Base-by-base conservation (phyloP, 2,113 vertebrate genomes). In the Muntiacus reevesi region DNA sequence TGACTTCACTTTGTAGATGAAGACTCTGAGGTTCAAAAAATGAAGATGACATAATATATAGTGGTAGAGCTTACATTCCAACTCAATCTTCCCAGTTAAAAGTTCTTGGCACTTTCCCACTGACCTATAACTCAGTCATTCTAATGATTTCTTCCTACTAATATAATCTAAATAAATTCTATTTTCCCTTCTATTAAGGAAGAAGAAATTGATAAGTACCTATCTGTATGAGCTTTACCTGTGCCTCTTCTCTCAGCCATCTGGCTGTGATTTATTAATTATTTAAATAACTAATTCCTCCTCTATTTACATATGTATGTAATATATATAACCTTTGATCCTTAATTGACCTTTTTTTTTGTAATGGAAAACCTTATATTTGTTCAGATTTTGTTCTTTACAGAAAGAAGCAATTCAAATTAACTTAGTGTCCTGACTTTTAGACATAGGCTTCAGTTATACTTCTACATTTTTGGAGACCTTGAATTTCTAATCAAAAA, bases 181-280 rank as follows among this genome's bases (percentile, higher is more conserved):
- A 8, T 64, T 54, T 93, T 93, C 36, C 28, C 12, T 97, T 97
- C 87, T 92, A 54, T 87, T 89, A 81, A 87, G 74, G 40, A 89
- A 47, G 54, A 91, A 92, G 79, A 28, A 64, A 71, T 74, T 45
- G 74, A 13, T 50, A 93, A 79, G 10, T 62, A 27, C 27, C 40
- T 78, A 16, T 83, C 64, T 91, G 40, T 84, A n/a, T 67, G 60
- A 83, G 36, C 19, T 96, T 92, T 94, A 28, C 12, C 45, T 55
- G 50, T 59, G 36, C 14, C 45, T 60, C n/a, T 64, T 19, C 33
- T 40, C 16, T 91, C 25, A 30, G n/a, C 28, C n/a, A 85, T 81
- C 33, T 88, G 59, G 17, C 43, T 36, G 28, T 57, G 33, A 57
- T 79, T 93, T 13, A 76, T 59, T 91, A 30, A 91, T n/a, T 50